Base-by-base conservation (phyloP, 2,888 invertebrate genomes). In the Andrena marginata region DNA sequence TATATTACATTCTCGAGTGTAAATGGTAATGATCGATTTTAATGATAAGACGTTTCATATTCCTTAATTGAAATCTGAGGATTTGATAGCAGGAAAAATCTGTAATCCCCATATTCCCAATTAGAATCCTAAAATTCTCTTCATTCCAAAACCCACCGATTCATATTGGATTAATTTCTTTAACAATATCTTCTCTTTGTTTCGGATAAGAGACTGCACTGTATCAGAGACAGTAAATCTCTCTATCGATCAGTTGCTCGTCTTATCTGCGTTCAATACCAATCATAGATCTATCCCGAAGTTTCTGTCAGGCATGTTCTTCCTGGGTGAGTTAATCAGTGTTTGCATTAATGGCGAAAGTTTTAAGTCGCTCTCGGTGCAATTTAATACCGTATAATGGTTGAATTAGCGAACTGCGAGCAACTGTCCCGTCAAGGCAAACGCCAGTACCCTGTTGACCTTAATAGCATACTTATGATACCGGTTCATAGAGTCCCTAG, bases 391-490 rank as follows among this genome's bases (percentile, higher is more conserved):
- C 33, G 59, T 69, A 67, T 76, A 63, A 80, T 71, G 68, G 65
- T 81, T 79, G 63, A 77, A 81, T 82, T 83, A 79, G 67, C 31
- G 82, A 76, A 76, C 65, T 35, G 59, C 72, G 70, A 80, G 68
- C 77, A 64, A 82, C 83, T 82, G 69, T 80, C 63, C 42, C 80
- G 83, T 71, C 82, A 85, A 84, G 82, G 83, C 82, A 35, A 87
- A 80, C 80, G 65, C 72, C 72, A 84, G 85, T 85, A 87, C 67
- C 78, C 72, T 59, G 77, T 85, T 85, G 83, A 85, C 86, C 83
- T 83, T 86, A 86, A 87, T 85, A 87, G 81, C 82, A 65, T 76
- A 78, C 75, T 85, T 81, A 77, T 75, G 78, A 76, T 78, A 74
- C 64, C 51, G 74, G 35, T 71, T 59, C 71, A 54, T 26, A 67